Base-by-base conservation (phyloP, 2,888 invertebrate species). In the Halictus quadricinctus region DNA sequence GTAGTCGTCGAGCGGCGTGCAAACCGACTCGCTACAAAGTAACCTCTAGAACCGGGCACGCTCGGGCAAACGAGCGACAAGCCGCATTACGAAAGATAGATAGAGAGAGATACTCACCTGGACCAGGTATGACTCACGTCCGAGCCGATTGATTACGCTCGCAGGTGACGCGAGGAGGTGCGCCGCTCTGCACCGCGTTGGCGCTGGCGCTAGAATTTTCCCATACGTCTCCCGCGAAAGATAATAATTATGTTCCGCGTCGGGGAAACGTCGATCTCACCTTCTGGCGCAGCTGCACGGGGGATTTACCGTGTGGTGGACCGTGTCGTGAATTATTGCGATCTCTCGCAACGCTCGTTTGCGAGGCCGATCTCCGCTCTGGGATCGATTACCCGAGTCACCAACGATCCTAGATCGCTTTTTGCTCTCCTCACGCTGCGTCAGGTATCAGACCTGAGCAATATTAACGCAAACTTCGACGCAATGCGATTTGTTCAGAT, bases 131-230 rank as follows among this genome's bases (percentile, higher is more conserved):
- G 81, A 85, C 73, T 86, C 86, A 79, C 70, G 69, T 79, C 54
- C 73, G 54, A 70, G 8, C 36, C 81, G 81, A 86, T 86, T 79
- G 86, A 85, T 82, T 80, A 76, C 76, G 80, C 76, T 79, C 80
- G 75, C 79, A 80, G 79, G 80, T 85, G 87, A 88, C 88, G 77
- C 54, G 54, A 79, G 72, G 66, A 69, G 69, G 69, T 69, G 69
- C 69, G 69, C 69, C 60, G 54, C 54, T 3, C 54, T 3, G 54
- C 54, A 10, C 21, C 50, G 50, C 58, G 70, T 80, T 73, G 79
- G 69, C 77, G 82, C 77, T 69, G 83, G 83, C 88, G 86, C 88
- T 83, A 60, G 79, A 70, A 78, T 86, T 88, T 80, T 88, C 81
- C 86, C 73, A 73, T 46, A 70, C 54, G 60, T 36, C 72, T 72